Base-by-base conservation (phyloP, 2,888 invertebrate genomes). In the Merodon equestris region DNA sequence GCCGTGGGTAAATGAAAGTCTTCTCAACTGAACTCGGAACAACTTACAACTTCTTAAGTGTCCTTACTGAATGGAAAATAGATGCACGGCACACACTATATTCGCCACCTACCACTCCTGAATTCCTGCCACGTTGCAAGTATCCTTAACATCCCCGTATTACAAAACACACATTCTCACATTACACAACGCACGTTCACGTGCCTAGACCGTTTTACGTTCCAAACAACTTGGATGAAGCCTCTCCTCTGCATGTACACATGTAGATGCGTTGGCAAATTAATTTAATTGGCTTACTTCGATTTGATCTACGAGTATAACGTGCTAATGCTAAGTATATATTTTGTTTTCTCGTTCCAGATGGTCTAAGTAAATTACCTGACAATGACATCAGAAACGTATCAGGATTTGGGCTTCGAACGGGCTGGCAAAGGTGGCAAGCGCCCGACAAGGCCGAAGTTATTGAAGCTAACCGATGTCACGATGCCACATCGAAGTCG, bases 311-410 rank as follows among this genome's bases (percentile, higher is more conserved):
- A 27, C 27, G 27, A 36, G 44, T 9, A 5, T 42, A 13, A 13
- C 18, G 9, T 36, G 3, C 27, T 27, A 4, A 27, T 27, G 27
- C 27, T 27, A 27, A 27, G 3, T 7, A 7, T 27, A 7, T 27
- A 27, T 9, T 18, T 56, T 14, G 3, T 13, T 42, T 56, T 44
- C 17, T 63, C 18, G 4, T 58, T 75, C 54, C 68, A 79, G 79
- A 70, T 72, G 64, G 57, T 63, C 36, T 64, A 38, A 54, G 17
- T 36, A 15, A 38, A 56, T 9, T 7, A 27, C 27, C 27, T 7
- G 13, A 68, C n/a, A 54, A 88, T 89, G 88, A 85, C 87, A 82
- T 86, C 89, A 67, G 88, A 88, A 85, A 86, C 86, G 44, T 87
- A 85, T 85, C 84, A 87, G 83, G 86, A 87, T 82, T 82, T 86